Evolutionary conservation across 2,113 vertebrate genomes (phyloP), one percentile per base, ranked within the genome.

Genomic region (Ammospiza nelsoni): DNA sequence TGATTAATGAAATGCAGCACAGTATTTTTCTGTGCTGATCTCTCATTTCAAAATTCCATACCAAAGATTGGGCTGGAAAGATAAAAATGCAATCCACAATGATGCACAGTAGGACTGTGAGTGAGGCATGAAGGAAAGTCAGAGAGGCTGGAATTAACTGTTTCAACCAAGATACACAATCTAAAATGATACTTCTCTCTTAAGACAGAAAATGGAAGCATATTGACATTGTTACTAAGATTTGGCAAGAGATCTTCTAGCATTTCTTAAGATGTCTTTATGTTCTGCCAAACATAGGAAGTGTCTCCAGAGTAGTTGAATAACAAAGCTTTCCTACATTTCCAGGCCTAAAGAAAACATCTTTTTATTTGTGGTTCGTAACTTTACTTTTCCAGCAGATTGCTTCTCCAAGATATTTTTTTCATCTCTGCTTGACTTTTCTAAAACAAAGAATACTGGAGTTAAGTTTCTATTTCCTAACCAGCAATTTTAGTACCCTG

Each of bases 1-100:
- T 81, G 52, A 85, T 89, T 80, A 89, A 94, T 87, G 39, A 94
- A 84, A 89, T 46, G n/a, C 28, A 88, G 31, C 51, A 69, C 6
- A 13, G 9, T 84, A 72, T 66, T 87, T 59, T 90, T 79, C 17
- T 62, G 39, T 22, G 25, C 72, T 49, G 28, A 84, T 8, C 9
- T 69, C 33, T 76, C 21, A 62, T 25, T 66, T 48, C 55, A 83
- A 78, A 85, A 66, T 62, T 76, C 35, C 11, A 8, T 43, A 33
- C 5, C 9, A 65, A 79, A 85, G 28, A 90, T 46, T 1, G 0
- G 21, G 6, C 33, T 79, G 19, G 16, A 41, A 61, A 54, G 41
- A 66, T 58, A 43, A 61, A 92, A 94, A 87, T 61, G 17, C 5
- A 72, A 89, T 84, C 5, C 1, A 6, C 28, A 87, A 61, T 52